Base-by-base conservation (phyloP, 2,888 invertebrate species). In the Drosophila heteroneura region DNA sequence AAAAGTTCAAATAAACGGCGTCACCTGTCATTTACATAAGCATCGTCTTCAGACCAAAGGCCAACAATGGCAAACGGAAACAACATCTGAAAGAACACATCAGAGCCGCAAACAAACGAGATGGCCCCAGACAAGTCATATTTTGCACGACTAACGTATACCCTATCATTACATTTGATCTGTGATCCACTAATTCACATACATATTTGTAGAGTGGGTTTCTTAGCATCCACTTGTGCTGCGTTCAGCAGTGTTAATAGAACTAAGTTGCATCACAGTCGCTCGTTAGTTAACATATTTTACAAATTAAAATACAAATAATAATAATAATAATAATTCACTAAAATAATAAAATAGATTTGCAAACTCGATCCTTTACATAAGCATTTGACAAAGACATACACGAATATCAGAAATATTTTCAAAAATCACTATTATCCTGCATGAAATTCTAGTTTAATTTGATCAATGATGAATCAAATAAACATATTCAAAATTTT, bases 1-100 rank as follows among this genome's bases (percentile, higher is more conserved):
- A 63, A 76, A 81, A 65, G 72, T 83, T 81, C 59, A 81, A 81
- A 81, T 83, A 83, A 66, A 76, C 70, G 73, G 63, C 74, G 68
- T 83, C 82, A 81, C 66, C 83, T 83, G 83, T 74, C 81, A 85
- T 83, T 85, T 80, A 44, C 77, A 74, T 79, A 69, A 68, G 41
- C 75, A 54, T 56, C 70, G 56, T 61, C 41, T 41, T 39, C 52
- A 47, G 33, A 16, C 73, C 61, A 53, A 26, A 53, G 28, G 37
- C 30, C 54, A 70, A 68, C 58, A 68, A 58, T 67, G 68, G 51
- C 35, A 19, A 41, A 32, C 35, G 52, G 53, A 52, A 70, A 47
- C 63, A 63, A 47, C 44, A 58, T 37, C 44, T 32, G 22, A 26
- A 37, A 26, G n/a, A 44, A 30, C 6, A 44, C 22, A 58, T 14